These are phyloP conservation scores for Excalfactoria chinensis DNA, from an alignment of 2,113 vertebrate species.

Conservation along the genomic window DNA sequence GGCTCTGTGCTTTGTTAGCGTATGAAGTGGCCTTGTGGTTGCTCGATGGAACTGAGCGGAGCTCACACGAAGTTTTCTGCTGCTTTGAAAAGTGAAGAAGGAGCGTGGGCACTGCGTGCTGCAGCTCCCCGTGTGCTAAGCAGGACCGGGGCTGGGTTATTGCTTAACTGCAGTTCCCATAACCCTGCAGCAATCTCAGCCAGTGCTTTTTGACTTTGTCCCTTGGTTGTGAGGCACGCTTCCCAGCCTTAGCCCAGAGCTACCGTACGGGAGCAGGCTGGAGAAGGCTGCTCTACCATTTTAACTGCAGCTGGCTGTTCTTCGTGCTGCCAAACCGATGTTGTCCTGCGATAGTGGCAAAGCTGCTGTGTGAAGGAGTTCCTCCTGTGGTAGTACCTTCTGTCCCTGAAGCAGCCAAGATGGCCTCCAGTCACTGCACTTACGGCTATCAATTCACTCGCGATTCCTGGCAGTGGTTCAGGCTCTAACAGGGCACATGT, in stretches of 20 bases:
- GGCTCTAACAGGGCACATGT: neutral
- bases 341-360: neutral
- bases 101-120: fast-evolving
- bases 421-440: constrained; percentile 58
- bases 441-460: constrained; percentile 28
- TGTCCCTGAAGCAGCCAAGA: constrained; percentile 40
- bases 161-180: constrained; percentile 13
- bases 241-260: neutral
- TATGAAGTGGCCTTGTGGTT: neutral
- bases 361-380: neutral
- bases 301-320: neutral
- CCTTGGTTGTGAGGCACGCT: constrained; percentile 17
- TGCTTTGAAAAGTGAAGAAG: neutral
- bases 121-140: neutral
- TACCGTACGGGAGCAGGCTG: neutral
- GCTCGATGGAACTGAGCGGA: fast-evolving
- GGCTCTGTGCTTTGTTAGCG: neutral
- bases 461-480: constrained; percentile 30
- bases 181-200: neutral
- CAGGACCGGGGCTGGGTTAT: neutral
- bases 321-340: neutral
- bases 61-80: neutral
- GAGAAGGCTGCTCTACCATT: neutral
- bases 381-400: neutral
- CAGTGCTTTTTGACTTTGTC: constrained; percentile 29